Conservation (phyloP, 2,888 invertebrate genomes). For the Xylota segnis region DNA sequence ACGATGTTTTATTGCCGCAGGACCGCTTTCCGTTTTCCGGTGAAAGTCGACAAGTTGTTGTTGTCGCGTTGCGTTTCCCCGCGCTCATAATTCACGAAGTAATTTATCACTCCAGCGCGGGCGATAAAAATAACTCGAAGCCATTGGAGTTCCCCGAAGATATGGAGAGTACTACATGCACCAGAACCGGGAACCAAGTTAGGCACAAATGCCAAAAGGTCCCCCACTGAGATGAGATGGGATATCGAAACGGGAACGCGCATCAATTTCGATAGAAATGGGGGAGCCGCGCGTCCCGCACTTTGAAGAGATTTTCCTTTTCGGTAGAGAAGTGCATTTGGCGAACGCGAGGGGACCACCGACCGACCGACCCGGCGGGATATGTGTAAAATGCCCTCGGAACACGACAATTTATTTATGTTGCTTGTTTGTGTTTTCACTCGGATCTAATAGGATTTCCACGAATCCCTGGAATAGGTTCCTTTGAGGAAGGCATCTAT, state of each 20-base stretch:
- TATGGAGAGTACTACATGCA: not conserved
- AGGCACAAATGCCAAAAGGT: slow-evolving; percentile 75
- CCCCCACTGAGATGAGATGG: slow-evolving; percentile 75
- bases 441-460: slow-evolving; percentile 68
- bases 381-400: slow-evolving; percentile 25
- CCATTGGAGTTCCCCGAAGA: slow-evolving; percentile 58
- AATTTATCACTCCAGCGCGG: slow-evolving; percentile 64
- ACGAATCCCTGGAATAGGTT: slow-evolving; percentile 43
- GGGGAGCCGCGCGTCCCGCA: slow-evolving; percentile 21
- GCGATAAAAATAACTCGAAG: slow-evolving; percentile 72
- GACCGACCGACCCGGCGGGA: too few species aligned
- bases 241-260: slow-evolving; percentile 1
- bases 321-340: slow-evolving; percentile 67
- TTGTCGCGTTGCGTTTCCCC: too few species aligned
- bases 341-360: slow-evolving; percentile 53
- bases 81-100: slow-evolving; percentile 69
- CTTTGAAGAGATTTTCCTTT: slow-evolving; percentile 40
- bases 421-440: slow-evolving; percentile 68
- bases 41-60: slow-evolving; percentile 73
- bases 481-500: slow-evolving; percentile 65
- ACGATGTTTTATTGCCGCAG: slow-evolving; percentile 56
- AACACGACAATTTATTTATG: slow-evolving; percentile 69
- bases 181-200: slow-evolving; percentile 46
- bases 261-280: slow-evolving; percentile 67
- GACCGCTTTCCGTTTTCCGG: slow-evolving; percentile 33